Percentiles rank a stretch among this genome's conserved stretches.
These are phyloP conservation scores for Amiota mariae DNA, from an alignment of 2,888 invertebrate species.

Conservation along the genomic window DNA sequence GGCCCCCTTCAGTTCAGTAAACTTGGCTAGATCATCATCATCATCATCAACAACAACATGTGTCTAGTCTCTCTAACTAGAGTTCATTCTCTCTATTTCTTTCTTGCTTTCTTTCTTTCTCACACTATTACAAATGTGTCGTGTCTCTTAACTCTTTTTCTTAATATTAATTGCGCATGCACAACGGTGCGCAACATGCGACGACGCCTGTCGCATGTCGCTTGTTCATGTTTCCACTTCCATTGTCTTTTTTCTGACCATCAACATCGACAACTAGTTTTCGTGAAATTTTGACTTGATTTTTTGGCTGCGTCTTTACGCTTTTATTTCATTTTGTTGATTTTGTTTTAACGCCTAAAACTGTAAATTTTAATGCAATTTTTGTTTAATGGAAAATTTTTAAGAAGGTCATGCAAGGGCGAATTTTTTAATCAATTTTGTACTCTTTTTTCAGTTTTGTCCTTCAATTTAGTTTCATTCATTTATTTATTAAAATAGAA, in stretches of 20 bases:
- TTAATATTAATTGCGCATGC: slow-evolving; percentile 41
- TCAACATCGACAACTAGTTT: neutral
- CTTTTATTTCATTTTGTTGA: neutral
- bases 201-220: slow-evolving; percentile 9
- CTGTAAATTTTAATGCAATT: neutral
- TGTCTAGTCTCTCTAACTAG: too few relatives aligned
- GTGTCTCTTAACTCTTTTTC: neutral
- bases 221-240: too few relatives aligned
- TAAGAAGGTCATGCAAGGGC: neutral
- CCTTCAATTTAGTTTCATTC: slow-evolving; percentile 1
- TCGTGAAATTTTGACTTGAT: too few relatives aligned
- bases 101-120: neutral
- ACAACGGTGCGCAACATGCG: slow-evolving; percentile 43
- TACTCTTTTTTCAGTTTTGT: neutral
- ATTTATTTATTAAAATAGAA: neutral
- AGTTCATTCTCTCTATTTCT: too few relatives aligned
- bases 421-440: neutral
- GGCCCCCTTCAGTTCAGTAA: too few relatives aligned
- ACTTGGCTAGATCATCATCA: too few relatives aligned
- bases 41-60: too few relatives aligned
- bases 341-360: neutral
- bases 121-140: neutral
- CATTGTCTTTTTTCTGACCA: neutral
- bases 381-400: neutral
- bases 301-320: neutral